Base-by-base conservation (phyloP, 2,888 invertebrate genomes). In the Melieria picta region DNA sequence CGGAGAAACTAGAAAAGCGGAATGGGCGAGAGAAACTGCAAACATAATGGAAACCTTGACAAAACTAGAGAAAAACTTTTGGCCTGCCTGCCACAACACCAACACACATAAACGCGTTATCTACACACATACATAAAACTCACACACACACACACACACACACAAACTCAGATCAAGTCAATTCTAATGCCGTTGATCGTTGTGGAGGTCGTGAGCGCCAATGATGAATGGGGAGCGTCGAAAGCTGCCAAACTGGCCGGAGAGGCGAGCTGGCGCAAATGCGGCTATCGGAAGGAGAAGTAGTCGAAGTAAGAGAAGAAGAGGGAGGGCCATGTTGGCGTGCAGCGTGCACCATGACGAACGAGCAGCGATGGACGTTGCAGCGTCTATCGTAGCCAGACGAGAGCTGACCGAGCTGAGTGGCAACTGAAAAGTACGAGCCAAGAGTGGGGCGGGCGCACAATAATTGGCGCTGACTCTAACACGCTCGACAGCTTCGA, bases 161-260 rank as follows among this genome's bases (percentile, higher is more conserved):
- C 43, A 65, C 13, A 16, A 16, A 16, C 16, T 3, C 3, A 30
- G 42, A 52, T 50, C 48, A 52, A 16, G 7, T 58, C 7, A 65
- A 65, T 65, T 71, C 61, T 65, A 65, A 71, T 65, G 60, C 60
- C 10, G 45, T 7, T 5, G 7, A 58, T 45, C 16, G 62, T 63
- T 52, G 52, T 73, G 70, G 73, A 73, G 72, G 75, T 70, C 73
- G 73, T 71, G 73, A 75, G 73, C 65, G 10, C 6, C 52, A 13
- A 7, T 52, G 5, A 52, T 7, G 52, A 7, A 52, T 52, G 5
- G 6, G 10, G 5, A 7, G 30, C 50, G 11, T 50, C 50, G 11
- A 50, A 50, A 50, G 11, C 7, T 50, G 30, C 50, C 7, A 50
- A 50, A 30, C 30, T 30, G 2, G 30, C 30, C 30, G 30, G 30